phyloP scores from a whole-genome alignment of 2,113 vertebrate species.

The Gadus chalcogrammus region DNA sequence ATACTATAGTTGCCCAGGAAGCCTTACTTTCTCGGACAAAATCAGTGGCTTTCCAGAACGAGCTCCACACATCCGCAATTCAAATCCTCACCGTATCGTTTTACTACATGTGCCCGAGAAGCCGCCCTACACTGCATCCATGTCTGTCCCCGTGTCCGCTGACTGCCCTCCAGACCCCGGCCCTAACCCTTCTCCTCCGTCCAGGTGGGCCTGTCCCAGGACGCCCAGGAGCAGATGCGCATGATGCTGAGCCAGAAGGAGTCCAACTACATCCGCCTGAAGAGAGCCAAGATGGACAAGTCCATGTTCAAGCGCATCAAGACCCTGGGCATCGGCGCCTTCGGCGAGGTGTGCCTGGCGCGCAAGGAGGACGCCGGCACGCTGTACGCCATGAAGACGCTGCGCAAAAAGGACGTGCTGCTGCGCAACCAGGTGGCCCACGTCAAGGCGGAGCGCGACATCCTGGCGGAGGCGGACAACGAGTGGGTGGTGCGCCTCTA shows the following conservation, averaged over 20 bases:
- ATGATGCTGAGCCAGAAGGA: conserved; percentile 99
- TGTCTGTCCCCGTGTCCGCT: background rate
- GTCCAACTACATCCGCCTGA: conserved; percentile 97
- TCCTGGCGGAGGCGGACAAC: conserved; percentile 97
- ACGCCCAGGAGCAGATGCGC: conserved; percentile 98
- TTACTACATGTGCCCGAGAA: too few relatives aligned
- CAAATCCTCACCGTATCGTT: too few relatives aligned
- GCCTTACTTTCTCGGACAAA: too few relatives aligned
- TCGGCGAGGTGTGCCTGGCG: conserved; percentile 95
- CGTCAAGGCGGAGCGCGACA: conserved; percentile 97
- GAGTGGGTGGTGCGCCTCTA: conserved; percentile 99
- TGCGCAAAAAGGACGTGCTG: conserved; percentile 97
- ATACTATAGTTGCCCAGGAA: too few relatives aligned
- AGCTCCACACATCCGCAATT: too few relatives aligned
- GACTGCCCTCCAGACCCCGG: background rate
- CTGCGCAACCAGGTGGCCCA: conserved; percentile 97
- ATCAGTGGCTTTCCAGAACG: too few relatives aligned
- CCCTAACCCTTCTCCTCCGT: background rate
- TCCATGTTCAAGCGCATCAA: conserved; percentile 98
- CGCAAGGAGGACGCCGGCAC: conserved; percentile 94
- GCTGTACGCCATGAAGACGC: conserved; percentile 98
- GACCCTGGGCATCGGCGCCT: conserved; percentile 93
- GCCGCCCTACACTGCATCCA: background rate
- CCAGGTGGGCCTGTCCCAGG: conserved; percentile 92
- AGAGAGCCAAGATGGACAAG: conserved; percentile 98